Conservation (phyloP, 2,113 vertebrate genomes). For the Pycnonotus jocosus region DNA sequence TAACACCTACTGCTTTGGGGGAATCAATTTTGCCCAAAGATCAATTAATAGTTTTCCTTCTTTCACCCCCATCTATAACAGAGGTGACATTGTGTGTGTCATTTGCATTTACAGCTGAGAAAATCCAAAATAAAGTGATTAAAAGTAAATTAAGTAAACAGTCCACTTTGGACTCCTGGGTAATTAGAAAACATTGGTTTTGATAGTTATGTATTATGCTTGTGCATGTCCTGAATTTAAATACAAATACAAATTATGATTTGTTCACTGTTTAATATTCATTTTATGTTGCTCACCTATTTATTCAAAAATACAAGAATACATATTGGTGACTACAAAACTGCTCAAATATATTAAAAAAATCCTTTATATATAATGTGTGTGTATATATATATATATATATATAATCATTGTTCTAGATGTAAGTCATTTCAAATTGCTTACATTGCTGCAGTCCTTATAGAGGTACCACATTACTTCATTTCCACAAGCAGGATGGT, state of each 20-base stretch:
- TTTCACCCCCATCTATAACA: not conserved
- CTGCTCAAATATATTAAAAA: not conserved
- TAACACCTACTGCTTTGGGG: not conserved
- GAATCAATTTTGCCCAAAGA: slow-evolving; percentile 18
- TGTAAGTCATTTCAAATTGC: not conserved
- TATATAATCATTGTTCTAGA: not conserved
- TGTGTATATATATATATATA: too few relatives aligned
- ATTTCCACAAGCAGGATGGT: not conserved
- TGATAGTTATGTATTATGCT: slow-evolving; percentile 30
- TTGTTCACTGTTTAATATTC: not conserved
- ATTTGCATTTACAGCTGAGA: slow-evolving; percentile 46
- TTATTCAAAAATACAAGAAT: not conserved
- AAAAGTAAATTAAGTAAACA: slow-evolving; percentile 57
- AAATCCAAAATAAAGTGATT: slow-evolving; percentile 54
- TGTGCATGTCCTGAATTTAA: slow-evolving; percentile 19
- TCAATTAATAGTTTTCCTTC: slow-evolving; percentile 33
- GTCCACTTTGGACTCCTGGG: slow-evolving; percentile 26
- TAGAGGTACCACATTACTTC: not conserved
- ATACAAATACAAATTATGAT: not conserved
- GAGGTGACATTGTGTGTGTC: slow-evolving; percentile 12
- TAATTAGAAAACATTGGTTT: slow-evolving; percentile 60
- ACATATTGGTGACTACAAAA: not conserved
- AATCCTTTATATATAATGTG: not conserved
- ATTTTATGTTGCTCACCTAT: not conserved
- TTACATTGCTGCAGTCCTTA: not conserved